Evolutionary conservation across 2,797 vertebrate genomes (phyloP).

Genomic region (Tragopan temminckii): DNA sequence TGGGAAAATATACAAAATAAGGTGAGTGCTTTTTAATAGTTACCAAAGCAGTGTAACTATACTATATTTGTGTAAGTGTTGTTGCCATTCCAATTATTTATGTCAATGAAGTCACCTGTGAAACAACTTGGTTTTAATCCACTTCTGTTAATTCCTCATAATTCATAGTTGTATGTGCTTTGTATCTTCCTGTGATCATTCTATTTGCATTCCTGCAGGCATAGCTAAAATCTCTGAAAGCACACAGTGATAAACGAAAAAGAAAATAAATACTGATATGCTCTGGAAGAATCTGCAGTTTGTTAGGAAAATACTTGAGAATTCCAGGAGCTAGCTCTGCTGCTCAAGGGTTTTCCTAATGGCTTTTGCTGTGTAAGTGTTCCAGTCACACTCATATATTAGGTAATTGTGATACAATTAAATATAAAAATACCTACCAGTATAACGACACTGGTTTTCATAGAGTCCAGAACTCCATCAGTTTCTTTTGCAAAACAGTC

Average conservation of each 20-base stretch:
- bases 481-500: background rate
- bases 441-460: background rate
- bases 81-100: background rate
- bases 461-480: background rate
- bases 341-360: background rate
- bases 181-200: background rate
- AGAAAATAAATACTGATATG: background rate
- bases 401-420: background rate
- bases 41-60: background rate
- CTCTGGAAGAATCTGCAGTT: background rate
- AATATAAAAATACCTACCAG: background rate
- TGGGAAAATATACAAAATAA: slow-evolving; percentile 34
- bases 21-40: background rate
- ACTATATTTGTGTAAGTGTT: background rate
- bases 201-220: background rate
- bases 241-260: background rate
- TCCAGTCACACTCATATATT: background rate
- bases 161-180: background rate
- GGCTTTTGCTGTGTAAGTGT: background rate
- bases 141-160: background rate
- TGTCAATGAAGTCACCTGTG: background rate
- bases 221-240: background rate
- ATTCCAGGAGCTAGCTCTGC: background rate
- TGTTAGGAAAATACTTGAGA: background rate
- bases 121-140: background rate